Conservation (phyloP, 64 coral and sea anemone species). For the Catalaphyllia jardinei region DNA sequence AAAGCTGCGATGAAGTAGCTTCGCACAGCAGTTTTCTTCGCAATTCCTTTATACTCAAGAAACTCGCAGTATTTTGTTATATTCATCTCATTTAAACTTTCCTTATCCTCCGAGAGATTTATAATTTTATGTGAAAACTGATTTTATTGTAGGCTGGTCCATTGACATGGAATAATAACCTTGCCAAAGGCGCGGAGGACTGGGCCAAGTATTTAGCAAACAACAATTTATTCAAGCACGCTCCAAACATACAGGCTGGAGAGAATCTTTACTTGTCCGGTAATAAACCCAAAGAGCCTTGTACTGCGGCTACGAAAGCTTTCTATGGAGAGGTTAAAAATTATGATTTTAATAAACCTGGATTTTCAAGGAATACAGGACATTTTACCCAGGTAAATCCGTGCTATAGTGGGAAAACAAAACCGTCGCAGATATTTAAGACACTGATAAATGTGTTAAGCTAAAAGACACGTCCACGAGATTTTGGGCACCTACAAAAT, state of each 20-base stretch:
- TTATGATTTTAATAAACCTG: constrained; percentile 55
- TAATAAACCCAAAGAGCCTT: constrained; percentile 19
- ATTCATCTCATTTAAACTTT: too few relatives aligned
- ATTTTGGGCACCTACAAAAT: too few relatives aligned
- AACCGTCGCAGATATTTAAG: too few relatives aligned
- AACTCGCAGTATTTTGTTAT: too few relatives aligned
- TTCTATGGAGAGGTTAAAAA: constrained; percentile 62
- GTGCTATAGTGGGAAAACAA: too few relatives aligned
- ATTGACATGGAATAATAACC: constrained; percentile 26
- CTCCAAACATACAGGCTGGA: neutral
- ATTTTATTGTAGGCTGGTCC: constrained; percentile 8
- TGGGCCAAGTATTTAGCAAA: constrained; percentile 62
- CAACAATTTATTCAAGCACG: constrained; percentile 59
- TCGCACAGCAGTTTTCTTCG: too few relatives aligned
- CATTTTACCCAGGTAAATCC: constrained; percentile 70
- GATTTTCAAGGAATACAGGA: constrained; percentile 40
- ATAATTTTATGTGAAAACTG: too few relatives aligned
- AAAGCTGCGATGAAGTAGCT: too few relatives aligned
- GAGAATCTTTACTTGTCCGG: constrained; percentile 52
- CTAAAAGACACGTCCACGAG: too few relatives aligned
- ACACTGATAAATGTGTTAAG: too few relatives aligned
- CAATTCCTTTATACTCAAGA: too few relatives aligned
- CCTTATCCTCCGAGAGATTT: too few relatives aligned
- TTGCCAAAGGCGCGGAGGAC: constrained; percentile 31
- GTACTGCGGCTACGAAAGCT: constrained; percentile 42